Evolutionary conservation across 2,113 vertebrate species (phyloP), one percentile per base, ranked within the genome.

Genomic region (Nycticebus coucang): DNA sequence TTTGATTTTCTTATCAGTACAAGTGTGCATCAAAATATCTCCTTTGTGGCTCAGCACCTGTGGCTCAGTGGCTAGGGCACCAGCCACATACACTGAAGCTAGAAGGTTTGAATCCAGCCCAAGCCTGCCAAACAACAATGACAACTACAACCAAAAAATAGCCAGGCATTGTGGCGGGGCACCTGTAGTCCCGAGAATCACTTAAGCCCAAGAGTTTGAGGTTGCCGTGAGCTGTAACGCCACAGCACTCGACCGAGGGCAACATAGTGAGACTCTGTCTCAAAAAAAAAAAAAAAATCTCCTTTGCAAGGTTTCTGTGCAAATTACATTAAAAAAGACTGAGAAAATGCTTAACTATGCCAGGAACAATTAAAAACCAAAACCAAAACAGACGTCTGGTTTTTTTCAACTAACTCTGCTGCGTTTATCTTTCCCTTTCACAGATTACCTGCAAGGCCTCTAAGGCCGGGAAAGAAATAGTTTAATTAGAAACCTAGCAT

Each of bases 1-100:
- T 24, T 86, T 89, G 19, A 5, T 74, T 96, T 96, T 10, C 74
- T 94, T 59, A 69, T 50, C 33, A n/a, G 5, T 94, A 86, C 77
- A 57, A 30, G 4, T 60, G 2, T 37, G 0, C 68, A 90, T 89
- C 45, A 80, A 64, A 85, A 84, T 62, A 88, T 2, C 55, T 53
- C 26, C n/a, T 90, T 64, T 62, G 3, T 9, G 7, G 45, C 8
- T 50, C 10, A 9, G 45, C 10, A 10, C 10, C 45, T 50, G 45
- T 50, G 7, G 45, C 45, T 50, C 45, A 50, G 45, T 50, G 45
- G 45, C 45, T 50, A 50, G 45, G 10, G 45, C 45, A 50, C 45
- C 8, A 50, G 45, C 45, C 45, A 50, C 45, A 50, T 10, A 50
- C 45, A 50, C 45, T 10, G 10, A 10, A 50, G 45, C 45, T 50